phyloP scores from a whole-genome alignment of 2,113 vertebrate species.

The Lanius ludovicianus region DNA sequence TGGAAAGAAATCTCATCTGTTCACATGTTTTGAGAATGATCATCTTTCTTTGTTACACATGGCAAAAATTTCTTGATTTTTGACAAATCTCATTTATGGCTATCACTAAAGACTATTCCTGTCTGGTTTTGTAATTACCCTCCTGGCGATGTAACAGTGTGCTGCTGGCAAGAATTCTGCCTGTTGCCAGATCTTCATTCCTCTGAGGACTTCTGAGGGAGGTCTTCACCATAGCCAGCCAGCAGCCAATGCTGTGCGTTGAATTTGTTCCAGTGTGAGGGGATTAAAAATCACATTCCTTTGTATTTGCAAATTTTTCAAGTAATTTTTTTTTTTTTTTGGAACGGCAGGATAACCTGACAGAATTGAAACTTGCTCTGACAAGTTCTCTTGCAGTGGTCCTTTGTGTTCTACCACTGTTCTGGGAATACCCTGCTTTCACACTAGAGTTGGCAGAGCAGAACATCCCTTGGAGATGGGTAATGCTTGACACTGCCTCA shows the following conservation, averaged over 20 bases:
- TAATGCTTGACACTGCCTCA: not conserved
- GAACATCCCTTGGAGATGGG: not conserved
- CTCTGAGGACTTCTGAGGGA: not conserved
- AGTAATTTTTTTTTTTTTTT: too few species aligned
- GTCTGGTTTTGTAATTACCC: not conserved
- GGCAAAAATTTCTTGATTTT: not conserved
- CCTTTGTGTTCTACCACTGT: not conserved
- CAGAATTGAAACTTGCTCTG: not conserved
- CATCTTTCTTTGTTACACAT: not conserved
- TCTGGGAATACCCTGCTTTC: not conserved
- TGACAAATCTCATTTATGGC: not conserved
- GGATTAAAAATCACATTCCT: not conserved
- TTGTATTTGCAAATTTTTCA: not conserved
- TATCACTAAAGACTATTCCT: not conserved
- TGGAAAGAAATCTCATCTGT: not conserved
- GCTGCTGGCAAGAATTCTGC: not conserved
- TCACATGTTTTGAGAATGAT: not conserved
- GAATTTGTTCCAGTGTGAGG: not conserved
- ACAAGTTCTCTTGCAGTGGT: not conserved
- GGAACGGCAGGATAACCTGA: not conserved
- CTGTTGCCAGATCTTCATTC: not conserved
- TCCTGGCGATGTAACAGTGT: fast-evolving
- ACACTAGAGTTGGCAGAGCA: not conserved
- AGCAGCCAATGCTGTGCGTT: not conserved
- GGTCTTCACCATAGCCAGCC: not conserved